These are phyloP conservation scores for Julus scandinavius DNA, from an alignment of 2,888 invertebrate species.

Conservation along the genomic window DNA sequence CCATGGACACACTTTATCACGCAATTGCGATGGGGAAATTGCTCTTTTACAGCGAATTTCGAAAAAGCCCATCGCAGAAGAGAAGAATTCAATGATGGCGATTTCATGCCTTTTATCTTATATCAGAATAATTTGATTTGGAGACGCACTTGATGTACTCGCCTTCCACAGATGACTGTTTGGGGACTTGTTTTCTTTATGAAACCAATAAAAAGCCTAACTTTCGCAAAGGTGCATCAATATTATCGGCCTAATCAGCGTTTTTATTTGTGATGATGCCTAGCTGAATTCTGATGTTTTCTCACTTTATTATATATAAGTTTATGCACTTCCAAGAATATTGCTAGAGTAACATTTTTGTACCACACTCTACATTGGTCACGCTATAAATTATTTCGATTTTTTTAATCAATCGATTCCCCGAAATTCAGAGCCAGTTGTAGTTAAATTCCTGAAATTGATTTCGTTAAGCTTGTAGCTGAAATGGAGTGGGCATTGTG, in stretches of 20 bases:
- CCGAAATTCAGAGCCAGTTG: no score
- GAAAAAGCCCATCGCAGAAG: not conserved
- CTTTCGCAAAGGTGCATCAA: not conserved
- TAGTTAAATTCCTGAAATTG: no score
- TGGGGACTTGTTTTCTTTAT: not conserved
- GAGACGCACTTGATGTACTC: not conserved
- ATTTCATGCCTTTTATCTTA: not conserved
- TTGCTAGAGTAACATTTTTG: not conserved
- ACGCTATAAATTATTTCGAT: no score
- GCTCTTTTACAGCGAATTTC: not conserved
- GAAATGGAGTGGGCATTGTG: no score
- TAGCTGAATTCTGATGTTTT: not conserved
- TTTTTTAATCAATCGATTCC: no score
- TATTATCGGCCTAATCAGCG: not conserved
- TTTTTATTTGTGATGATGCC: not conserved
- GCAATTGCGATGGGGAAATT: not conserved
- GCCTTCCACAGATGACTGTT: not conserved
- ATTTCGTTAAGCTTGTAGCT: no score
- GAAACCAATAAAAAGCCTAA: not conserved
- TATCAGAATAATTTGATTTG: not conserved
- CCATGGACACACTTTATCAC: not conserved
- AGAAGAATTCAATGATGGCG: not conserved
- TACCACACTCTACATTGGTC: no score
- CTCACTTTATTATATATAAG: not conserved
- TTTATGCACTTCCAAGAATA: not conserved